Conservation (phyloP, 2,113 vertebrate genomes). For the Lagopus muta region DNA sequence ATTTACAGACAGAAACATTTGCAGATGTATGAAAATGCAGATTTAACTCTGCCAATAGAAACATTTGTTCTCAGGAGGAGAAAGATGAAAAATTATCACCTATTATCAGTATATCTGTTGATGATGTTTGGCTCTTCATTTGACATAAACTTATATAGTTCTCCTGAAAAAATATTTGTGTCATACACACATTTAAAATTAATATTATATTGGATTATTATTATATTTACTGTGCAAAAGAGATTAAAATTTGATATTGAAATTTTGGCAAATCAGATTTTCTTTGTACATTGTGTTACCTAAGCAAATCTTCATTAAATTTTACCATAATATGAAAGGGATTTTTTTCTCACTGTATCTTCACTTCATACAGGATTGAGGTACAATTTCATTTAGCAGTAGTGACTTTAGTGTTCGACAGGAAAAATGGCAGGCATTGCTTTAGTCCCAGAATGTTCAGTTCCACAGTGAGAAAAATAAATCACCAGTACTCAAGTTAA, state of each 20-base stretch:
- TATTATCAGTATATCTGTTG: not conserved
- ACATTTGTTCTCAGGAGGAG: not conserved
- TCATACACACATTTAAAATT: not conserved
- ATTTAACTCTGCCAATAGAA: slow-evolving; percentile 19
- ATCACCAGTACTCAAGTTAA: not conserved
- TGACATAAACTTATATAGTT: not conserved
- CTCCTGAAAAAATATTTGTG: not conserved
- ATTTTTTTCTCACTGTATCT: not conserved
- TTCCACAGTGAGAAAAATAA: not conserved
- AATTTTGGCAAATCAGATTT: not conserved
- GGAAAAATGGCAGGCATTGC: slow-evolving; percentile 3
- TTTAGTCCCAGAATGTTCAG: not conserved
- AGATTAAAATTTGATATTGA: not conserved
- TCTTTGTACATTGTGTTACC: not conserved
- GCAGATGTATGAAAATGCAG: not conserved
- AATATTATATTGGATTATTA: not conserved
- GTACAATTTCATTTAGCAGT: slow-evolving; percentile 16
- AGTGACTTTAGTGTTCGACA: not conserved
- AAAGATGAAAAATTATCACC: not conserved
- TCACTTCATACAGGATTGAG: not conserved
- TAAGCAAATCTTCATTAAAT: slow-evolving; percentile 1
- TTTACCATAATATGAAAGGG: not conserved
- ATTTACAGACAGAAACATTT: not conserved
- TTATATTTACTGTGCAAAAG: slow-evolving; percentile 1
- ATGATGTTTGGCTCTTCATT: not conserved